Conservation (phyloP, 2,113 vertebrate genomes). For the Plecotus auritus region DNA sequence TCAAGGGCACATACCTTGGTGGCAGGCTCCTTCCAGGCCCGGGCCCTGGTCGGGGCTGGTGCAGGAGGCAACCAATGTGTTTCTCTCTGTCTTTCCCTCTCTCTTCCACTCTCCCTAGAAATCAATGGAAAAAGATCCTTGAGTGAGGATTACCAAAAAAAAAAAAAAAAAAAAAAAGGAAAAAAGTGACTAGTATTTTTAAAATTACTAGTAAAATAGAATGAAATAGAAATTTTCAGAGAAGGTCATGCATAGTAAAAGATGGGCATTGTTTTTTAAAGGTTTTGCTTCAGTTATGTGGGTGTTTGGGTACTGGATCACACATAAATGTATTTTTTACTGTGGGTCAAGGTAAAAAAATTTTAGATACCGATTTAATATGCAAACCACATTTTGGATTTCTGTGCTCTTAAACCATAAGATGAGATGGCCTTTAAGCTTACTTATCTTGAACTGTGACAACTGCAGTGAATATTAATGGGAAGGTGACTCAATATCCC, state of each 20-base stretch:
- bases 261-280: background rate
- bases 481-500: slow-evolving; percentile 43
- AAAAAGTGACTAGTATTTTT: background rate
- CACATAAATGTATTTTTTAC: background rate
- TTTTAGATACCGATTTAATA: background rate
- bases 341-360: background rate
- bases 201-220: background rate
- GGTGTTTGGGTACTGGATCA: background rate
- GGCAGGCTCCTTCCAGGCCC: no score
- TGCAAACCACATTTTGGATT: background rate
- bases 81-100: no score
- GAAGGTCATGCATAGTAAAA: background rate
- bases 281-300: background rate
- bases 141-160: no score
- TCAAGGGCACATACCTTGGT: no score
- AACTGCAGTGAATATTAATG: background rate
- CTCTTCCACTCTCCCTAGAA: no score
- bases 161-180: no score
- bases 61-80: no score
- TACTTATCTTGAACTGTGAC: background rate
- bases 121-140: no score
- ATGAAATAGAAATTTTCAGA: background rate
- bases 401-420: background rate
- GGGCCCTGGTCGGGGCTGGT: no score
- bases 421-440: background rate